These are phyloP conservation scores for Drosophila helvetica DNA, from an alignment of 2,888 invertebrate genomes.

Conservation along the genomic window DNA sequence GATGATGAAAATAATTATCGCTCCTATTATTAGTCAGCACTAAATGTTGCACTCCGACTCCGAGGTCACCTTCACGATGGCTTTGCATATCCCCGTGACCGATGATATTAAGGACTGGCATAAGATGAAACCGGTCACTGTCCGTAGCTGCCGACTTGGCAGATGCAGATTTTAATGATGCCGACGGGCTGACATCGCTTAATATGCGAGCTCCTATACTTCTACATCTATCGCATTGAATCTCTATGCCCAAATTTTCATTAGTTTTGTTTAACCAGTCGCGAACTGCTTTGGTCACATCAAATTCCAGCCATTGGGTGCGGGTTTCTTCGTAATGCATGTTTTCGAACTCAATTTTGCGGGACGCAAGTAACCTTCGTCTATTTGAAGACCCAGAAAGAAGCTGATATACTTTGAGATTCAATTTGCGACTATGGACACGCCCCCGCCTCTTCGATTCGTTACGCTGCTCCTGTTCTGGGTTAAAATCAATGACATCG, in stretches of 20 bases:
- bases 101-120: constrained; percentile 82
- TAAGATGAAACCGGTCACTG: constrained; percentile 62
- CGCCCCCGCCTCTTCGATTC: constrained; percentile 8
- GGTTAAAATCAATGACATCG: neutral
- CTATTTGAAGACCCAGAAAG: constrained; percentile 50
- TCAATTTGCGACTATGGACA: constrained; percentile 58
- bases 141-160: neutral
- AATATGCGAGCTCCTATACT: constrained; percentile 83
- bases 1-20: constrained; percentile 52
- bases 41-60: constrained; percentile 12
- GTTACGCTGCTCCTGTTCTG: constrained; percentile 17
- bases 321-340: constrained; percentile 63
- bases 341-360: constrained; percentile 80
- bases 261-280: constrained; percentile 84
- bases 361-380: constrained; percentile 81
- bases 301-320: constrained; percentile 87
- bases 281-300: constrained; percentile 85
- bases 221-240: constrained; percentile 85
- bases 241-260: constrained; percentile 85
- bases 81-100: constrained; percentile 69
- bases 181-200: constrained; percentile 61
- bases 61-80: constrained; percentile 34
- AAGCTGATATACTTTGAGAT: constrained; percentile 80
- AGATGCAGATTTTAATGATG: constrained; percentile 7
- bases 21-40: constrained; percentile 46